Evolutionary conservation across 2,888 invertebrate genomes (phyloP), one percentile per base, ranked within the genome.

Genomic region (Gymnocheta viridis): DNA sequence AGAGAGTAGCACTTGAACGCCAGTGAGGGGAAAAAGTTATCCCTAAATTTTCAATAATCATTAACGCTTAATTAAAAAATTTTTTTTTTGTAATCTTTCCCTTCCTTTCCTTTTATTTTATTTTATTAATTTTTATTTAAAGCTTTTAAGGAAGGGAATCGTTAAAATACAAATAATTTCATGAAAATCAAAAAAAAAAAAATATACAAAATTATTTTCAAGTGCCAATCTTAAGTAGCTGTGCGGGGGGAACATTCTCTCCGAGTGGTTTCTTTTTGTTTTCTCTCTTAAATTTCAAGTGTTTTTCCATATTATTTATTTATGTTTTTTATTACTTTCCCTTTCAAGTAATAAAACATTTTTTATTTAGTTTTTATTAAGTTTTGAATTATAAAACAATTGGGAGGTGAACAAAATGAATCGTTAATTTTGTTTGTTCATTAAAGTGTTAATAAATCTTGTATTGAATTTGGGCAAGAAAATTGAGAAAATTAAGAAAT

Each of bases 331-430:
- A 49, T 38, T 49, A 67, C 44, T n/a, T n/a, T n/a, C n/a, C n/a
- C n/a, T n/a, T n/a, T n/a, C n/a, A 51, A 78, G 77, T 38, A 41
- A 12, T 54, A 74, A 73, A 35, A 60, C 6, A 38, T 22, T 54
- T n/a, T n/a, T 14, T 14, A 51, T 67, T 32, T 17, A n/a, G 10
- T 32, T 51, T 7, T 12, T 29, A 19, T 47, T 32, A 5, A 47
- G 29, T 49, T 54, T 74, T 41, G 10, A 22, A 62, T 38, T 76
- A 14, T 2, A 70, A 70, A 56, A 32, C 3, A 41, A 56, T 19
- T 29, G 56, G 10, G 4, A 69, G 67, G 35, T 35, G 32, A 47
- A 29, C 22, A 17, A n/a, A 35, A n/a, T 47, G 12, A 19, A 29
- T 66, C 22, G 51, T n/a, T 24, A 51, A 67, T 38, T 38, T 41